phyloP scores from a whole-genome alignment of 2,888 invertebrate genomes.

The Helleia helle region DNA sequence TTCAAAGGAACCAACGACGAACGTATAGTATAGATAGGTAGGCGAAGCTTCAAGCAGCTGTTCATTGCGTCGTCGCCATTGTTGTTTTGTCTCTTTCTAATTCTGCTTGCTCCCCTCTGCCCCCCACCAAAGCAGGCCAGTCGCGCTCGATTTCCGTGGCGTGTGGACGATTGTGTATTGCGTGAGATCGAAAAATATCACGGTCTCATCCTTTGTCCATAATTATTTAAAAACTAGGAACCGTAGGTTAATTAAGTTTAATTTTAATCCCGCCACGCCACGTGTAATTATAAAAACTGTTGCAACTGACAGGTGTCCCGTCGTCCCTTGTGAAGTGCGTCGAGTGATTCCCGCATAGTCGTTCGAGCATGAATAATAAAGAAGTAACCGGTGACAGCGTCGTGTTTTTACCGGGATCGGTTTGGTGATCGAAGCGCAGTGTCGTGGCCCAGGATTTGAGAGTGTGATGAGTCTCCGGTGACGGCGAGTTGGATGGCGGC shows the following conservation, averaged over 20 bases:
- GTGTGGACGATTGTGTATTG: slow-evolving; percentile 40
- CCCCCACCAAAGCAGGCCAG: slow-evolving; percentile 37
- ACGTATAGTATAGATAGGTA: too few relatives aligned
- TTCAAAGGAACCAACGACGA: too few relatives aligned
- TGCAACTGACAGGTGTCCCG: slow-evolving; percentile 42
- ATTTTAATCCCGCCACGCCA: slow-evolving; percentile 17
- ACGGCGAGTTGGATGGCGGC: slow-evolving; percentile 72
- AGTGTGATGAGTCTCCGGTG: slow-evolving; percentile 69
- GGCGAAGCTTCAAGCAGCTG: slow-evolving; percentile 40
- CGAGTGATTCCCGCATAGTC: slow-evolving; percentile 63
- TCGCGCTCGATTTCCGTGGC: slow-evolving; percentile 63
- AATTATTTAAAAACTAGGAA: slow-evolving; percentile 32
- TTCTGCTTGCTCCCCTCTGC: slow-evolving; percentile 29
- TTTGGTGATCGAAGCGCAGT: slow-evolving; percentile 55
- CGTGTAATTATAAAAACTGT: slow-evolving; percentile 28
- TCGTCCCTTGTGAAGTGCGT: slow-evolving; percentile 45
- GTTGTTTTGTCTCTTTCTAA: slow-evolving; percentile 44
- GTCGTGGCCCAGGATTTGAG: slow-evolving; percentile 36
- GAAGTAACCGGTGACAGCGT: slow-evolving; percentile 64
- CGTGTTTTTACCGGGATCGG: slow-evolving; percentile 51
- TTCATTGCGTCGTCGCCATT: slow-evolving; percentile 59
- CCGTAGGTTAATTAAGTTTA: slow-evolving; percentile 13
- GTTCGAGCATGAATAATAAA: slow-evolving; percentile 71
- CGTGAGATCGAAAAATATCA: slow-evolving; percentile 33
- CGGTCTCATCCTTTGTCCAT: slow-evolving; percentile 66